Percentiles rank a stretch among this genome's conserved stretches.
phyloP scores from a whole-genome alignment of 2,113 vertebrate genomes.

The Stomatorhinus ivindoensis region DNA sequence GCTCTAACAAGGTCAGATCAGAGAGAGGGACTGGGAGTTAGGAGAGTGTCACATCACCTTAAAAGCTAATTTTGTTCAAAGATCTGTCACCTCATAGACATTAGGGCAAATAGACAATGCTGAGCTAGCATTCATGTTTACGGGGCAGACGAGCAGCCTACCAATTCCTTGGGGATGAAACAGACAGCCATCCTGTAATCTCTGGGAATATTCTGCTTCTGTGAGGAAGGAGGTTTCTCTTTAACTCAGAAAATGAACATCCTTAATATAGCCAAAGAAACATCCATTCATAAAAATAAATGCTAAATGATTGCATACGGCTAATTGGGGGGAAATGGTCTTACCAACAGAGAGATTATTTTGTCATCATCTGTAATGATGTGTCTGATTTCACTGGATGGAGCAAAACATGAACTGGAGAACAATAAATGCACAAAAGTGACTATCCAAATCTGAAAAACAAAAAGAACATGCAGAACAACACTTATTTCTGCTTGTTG shows the following conservation, averaged over 20 bases:
- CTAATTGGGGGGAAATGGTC: neutral
- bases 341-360: constrained; percentile 38
- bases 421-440: constrained; percentile 40
- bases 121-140: neutral
- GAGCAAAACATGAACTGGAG: constrained; percentile 32
- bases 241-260: neutral
- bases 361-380: constrained; percentile 42
- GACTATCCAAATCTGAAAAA: constrained; percentile 36
- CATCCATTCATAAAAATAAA: neutral
- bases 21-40: constrained; percentile 3
- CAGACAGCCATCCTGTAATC: constrained; percentile 41
- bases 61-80: neutral
- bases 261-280: neutral
- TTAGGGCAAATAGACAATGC: neutral
- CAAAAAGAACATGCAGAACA: neutral
- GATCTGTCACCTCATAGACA: neutral
- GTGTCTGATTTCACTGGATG: constrained; percentile 35
- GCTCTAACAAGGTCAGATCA: constrained; percentile 24
- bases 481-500: neutral
- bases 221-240: neutral
- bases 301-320: neutral
- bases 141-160: constrained; percentile 21
- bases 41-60: neutral
- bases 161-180: constrained; percentile 40
- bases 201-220: constrained; percentile 46